Evolutionary conservation across 2,113 vertebrate genomes (phyloP), one percentile per base, ranked within the genome.

Genomic region (Alethe castanea): DNA sequence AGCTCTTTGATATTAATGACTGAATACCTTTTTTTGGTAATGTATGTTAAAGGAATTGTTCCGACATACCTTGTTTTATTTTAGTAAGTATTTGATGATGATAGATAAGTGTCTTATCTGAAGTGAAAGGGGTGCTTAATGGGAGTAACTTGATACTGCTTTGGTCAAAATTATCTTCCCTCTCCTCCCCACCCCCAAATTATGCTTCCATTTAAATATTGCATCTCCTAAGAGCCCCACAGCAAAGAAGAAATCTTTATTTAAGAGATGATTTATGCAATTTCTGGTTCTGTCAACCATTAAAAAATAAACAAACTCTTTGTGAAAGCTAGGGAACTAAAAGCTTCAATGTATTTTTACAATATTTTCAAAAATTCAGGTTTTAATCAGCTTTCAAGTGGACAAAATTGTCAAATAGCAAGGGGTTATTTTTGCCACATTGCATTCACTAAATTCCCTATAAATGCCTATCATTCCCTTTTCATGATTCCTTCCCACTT

Each of bases 141-240:
- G 25, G 62, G 33, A 72, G 31, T 62, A 70, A 62, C 9, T 67
- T 69, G 28, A n/a, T 53, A 53, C 2, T 45, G 33, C 60, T 81
- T 67, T 60, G 19, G 13, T 64, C 2, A 11, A 94, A 91, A 69
- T 19, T 6, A 78, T 16, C 11, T 4, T n/a, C 18, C 20, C 7
- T 4, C 20, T 1, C 4, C 9, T 8, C 19, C 19, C 7, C 4
- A 16, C 1, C 4, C 11, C 11, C 16, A 40, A 33, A 44, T 8
- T 33, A 85, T 54, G 5, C 4, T 81, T 45, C 35, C 26, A 60
- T 71, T 53, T 89, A 90, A 81, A 79, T 79, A 72, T 59, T 69
- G n/a, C 11, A 44, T 50, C 73, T 60, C 25, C 22, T 61, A 70
- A 48, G 9, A 91, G 17, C 6, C 6, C 24, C 23, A 54, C 6